These are phyloP conservation scores for Sipha maydis DNA, from an alignment of 2,888 invertebrate genomes.

Conservation along the genomic window DNA sequence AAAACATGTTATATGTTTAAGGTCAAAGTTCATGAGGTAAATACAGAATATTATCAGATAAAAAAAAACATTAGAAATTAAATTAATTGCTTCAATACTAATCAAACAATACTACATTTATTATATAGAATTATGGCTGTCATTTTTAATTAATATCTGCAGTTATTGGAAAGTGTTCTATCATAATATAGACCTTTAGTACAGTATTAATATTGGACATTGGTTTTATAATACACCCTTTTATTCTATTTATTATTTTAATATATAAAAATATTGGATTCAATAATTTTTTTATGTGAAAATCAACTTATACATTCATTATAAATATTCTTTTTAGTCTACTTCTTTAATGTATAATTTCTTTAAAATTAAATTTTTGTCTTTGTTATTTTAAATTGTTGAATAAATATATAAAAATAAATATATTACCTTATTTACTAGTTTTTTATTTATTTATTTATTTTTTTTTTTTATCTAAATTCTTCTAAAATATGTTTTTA, in stretches of 20 bases:
- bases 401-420: background rate
- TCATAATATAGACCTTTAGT: background rate
- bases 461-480: conserved; percentile 12
- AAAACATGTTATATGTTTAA: background rate
- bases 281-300: background rate
- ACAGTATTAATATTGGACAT: background rate
- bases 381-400: background rate
- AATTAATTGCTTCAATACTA: background rate
- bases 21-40: conserved; percentile 26
- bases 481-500: background rate
- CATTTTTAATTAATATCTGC: background rate
- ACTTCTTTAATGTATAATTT: no score
- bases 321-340: no score
- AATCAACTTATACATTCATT: background rate
- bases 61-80: conserved; percentile 3
- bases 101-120: background rate
- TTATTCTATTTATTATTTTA: background rate
- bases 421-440: background rate
- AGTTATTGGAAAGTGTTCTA: background rate
- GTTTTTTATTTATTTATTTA: background rate
- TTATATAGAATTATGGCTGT: background rate
- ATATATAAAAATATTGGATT: background rate
- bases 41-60: conserved; percentile 26
- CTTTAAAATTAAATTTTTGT: no score
- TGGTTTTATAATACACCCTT: background rate